Base-by-base conservation (phyloP, 2,888 invertebrate species). In the Acrocera orbiculus region DNA sequence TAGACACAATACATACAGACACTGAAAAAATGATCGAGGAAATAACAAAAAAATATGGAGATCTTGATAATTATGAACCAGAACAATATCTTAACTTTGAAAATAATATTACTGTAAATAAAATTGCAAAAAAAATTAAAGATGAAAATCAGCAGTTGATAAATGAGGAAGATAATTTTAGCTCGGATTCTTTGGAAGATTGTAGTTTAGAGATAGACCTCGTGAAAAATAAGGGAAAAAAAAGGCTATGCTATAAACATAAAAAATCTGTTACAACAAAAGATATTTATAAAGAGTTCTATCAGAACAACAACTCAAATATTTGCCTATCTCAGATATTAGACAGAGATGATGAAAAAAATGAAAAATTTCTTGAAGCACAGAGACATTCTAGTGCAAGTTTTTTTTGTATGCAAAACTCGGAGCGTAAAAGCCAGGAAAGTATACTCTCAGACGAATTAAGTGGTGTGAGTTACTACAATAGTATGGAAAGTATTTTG, bases 161-260 rank as follows among this genome's bases (percentile, higher is more conserved):
- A 10, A 3, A 16, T 7, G 8, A 9, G n/a, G 57, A 64, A 27
- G 75, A 72, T 0, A 77, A 76, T 47, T 79, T 80, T 46, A 80
- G 80, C 31, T 80, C 80, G 0, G 82, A 82, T 58, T 80, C 80
- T 1, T 56, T 82, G 32, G 81, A 82, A 57, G 78, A 76, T 40
- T 73, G 70, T 46, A 70, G 72, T 48, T 54, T 71, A 0, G 67
- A 66, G 42, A 63, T 66, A 46, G 67, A 67, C 29, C 61, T 58
- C 10, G 64, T 39, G 13, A 44, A 45, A 26, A 40, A 39, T 6
- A 11, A 45, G 22, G 57, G 64, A 45, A 33, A 40, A 24, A 42
- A 44, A 29, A 46, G 45, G 3, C n/a, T n/a, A n/a, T n/a, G n/a
- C n/a, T 66, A 64, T 37, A 54, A 54, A 35, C 54, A 54, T 38